Evolutionary conservation across 2,888 invertebrate species (phyloP), one percentile per base, ranked within the genome.

Genomic region (Leptopilina drosophilae): DNA sequence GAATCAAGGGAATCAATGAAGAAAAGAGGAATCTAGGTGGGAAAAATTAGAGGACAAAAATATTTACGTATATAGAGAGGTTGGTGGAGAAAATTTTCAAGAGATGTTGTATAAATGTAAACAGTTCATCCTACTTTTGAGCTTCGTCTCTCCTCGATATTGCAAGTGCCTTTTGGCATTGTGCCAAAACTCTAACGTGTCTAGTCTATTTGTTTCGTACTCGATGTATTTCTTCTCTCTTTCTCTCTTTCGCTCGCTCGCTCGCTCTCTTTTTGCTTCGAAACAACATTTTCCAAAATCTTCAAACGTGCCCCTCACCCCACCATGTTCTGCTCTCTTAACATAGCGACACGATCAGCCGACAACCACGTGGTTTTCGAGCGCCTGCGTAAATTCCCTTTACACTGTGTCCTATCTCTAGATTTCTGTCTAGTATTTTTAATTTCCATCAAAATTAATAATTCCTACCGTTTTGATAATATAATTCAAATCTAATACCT

Each of bases 351-450:
- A 73, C 81, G 84, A 87, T 88, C 87, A 87, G 83, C 86, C 85
- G 86, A 81, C 86, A 87, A 89, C 86, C 89, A 89, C 89, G 89
- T 89, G 88, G 89, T 87, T 85, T 49, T 86, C 84, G 83, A 84
- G 91, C 91, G 91, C 91, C 89, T 91, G 91, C 91, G 91, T 90
- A 89, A 42, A 85, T 84, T 85, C 86, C 84, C 80, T 81, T 33
- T 78, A 12, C 12, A 49, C 81, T 78, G 79, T 77, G 80, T 77
- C 81, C 77, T 77, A 77, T 78, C 73, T 65, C 26, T 53, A 78
- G 78, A 82, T 76, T 76, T 78, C 56, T 26, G 69, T 46, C 75
- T 11, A 76, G 42, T 42, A 5, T 42, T 42, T 7, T 42, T 20
- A 20, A 1, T 42, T 42, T 8, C 7, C 8, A 42, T 6, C 8